Evolutionary conservation across 2,797 vertebrate genomes (phyloP).

Genomic region (Pterois miles): DNA sequence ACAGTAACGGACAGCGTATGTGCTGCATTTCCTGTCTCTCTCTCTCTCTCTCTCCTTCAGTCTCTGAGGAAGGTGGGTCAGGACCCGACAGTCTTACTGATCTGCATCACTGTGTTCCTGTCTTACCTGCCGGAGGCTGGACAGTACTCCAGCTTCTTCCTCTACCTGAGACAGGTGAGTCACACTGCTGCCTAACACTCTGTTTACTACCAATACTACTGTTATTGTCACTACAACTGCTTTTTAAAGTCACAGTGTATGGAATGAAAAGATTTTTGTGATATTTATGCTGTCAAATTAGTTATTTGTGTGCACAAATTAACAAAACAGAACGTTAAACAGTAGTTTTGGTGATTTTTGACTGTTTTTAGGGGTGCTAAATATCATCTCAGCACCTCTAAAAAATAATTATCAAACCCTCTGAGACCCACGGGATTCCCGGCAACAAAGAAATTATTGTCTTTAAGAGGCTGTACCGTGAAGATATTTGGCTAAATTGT

Average conservation of each 20-base stretch:
- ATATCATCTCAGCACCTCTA: too few relatives aligned
- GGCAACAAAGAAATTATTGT: too few relatives aligned
- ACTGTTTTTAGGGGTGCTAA: too few relatives aligned
- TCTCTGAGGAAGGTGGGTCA: conserved; percentile 93
- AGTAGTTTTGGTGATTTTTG: neutral
- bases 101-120: conserved; percentile 95
- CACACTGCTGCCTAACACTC: neutral
- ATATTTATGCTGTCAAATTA: neutral
- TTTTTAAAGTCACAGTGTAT: neutral
- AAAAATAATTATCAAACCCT: too few relatives aligned
- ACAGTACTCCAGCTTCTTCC: conserved; percentile 97
- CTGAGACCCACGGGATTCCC: too few relatives aligned
- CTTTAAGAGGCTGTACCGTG: too few relatives aligned
- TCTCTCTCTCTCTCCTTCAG: conserved; percentile 70
- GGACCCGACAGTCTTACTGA: conserved; percentile 89
- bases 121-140: conserved; percentile 95
- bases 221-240: neutral
- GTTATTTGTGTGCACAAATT: neutral
- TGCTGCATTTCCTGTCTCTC: conserved; percentile 39
- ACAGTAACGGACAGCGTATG: neutral
- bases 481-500: too few relatives aligned
- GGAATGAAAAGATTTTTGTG: neutral
- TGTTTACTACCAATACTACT: neutral
- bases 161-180: conserved; percentile 93
- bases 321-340: neutral